Evolutionary conservation across 2,888 invertebrate species (phyloP).

Genomic region (Leucoma salicis): DNA sequence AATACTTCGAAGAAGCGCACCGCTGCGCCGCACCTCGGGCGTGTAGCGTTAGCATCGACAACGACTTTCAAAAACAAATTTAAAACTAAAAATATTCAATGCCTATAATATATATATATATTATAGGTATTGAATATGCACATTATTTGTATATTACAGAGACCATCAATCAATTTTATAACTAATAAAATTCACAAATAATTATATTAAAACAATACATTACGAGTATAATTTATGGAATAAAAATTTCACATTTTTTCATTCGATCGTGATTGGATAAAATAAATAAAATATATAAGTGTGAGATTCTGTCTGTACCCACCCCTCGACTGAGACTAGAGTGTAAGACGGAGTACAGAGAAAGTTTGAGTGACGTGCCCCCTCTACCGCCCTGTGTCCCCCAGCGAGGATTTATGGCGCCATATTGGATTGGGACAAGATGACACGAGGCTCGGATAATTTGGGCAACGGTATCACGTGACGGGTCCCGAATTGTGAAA

Average conservation of each 20-base stretch:
- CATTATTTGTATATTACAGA: too few relatives aligned
- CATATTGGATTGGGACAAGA: constrained; percentile 83
- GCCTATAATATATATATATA: background rate
- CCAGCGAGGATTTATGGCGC: constrained; percentile 79
- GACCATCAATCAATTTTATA: too few relatives aligned
- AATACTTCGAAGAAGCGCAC: constrained; percentile 72
- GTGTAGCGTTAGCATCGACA: constrained; percentile 58
- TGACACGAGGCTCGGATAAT: constrained; percentile 82
- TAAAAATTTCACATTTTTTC: too few relatives aligned
- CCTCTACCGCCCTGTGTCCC: constrained; percentile 57
- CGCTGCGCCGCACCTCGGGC: constrained; percentile 47
- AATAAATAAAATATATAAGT: constrained; percentile 45
- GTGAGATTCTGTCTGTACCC: constrained; percentile 64
- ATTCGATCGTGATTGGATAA: constrained; percentile 30
- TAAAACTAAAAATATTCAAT: constrained; percentile 6
- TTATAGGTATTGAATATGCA: too few relatives aligned
- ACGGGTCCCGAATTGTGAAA: constrained; percentile 69
- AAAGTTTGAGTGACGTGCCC: constrained; percentile 82
- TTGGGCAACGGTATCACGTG: constrained; percentile 81
- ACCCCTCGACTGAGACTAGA: constrained; percentile 66
- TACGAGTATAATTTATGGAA: too few relatives aligned
- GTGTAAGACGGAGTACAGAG: constrained; percentile 80
- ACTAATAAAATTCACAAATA: too few relatives aligned
- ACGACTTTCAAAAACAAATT: constrained; percentile 11
- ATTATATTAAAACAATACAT: too few relatives aligned